Evolutionary conservation across 1,140 invertebrate species (phyloP), one percentile per base, ranked within the genome.

Genomic region (Temnothorax longispinosus): DNA sequence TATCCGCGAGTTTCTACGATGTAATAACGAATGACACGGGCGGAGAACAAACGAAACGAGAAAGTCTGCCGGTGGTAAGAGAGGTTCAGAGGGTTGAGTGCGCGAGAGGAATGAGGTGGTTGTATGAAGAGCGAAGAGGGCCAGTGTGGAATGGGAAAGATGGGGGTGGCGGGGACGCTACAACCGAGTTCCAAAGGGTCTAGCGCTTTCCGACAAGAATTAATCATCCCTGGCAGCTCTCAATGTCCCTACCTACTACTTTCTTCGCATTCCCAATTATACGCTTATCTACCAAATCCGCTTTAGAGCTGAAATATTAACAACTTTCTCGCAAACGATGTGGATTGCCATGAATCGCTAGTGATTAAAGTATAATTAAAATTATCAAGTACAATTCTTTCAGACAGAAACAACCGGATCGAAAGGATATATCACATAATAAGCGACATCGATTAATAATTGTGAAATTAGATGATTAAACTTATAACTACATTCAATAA

Each of bases 21-120:
- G 93, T 95, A 95, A 95, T 95, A 94, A 95, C 94, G 94, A 95
- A 94, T 93, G 94, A 94, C 93, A 94, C 91, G 89, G 88, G 80
- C 87, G 91, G 92, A 93, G 92, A 94, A 94, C 93, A 93, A 94
- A 94, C 92, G 93, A 94, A 94, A 94, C 93, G 93, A 93, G 93
- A 94, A 94, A 94, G 93, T 93, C 92, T 91, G 91, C 75, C 89
- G 87, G 87, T 81, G 90, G 88, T 85, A 92, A 91, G 91, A 91
- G 76, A 64, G 80, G 77, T 69, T 80, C 58, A 86, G 89, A 86
- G 88, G 88, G 88, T 89, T 78, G 87, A 81, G 77, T 67, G 77
- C 64, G 65, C 77, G 64, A 86, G 76, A 69, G 84, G 82, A 75
- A 75, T 47, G 75, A 76, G 84, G 69, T 60, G 72, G 78, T 60